Base-by-base conservation (phyloP, 1,140 invertebrate genomes). In the Bombus pascuorum region DNA sequence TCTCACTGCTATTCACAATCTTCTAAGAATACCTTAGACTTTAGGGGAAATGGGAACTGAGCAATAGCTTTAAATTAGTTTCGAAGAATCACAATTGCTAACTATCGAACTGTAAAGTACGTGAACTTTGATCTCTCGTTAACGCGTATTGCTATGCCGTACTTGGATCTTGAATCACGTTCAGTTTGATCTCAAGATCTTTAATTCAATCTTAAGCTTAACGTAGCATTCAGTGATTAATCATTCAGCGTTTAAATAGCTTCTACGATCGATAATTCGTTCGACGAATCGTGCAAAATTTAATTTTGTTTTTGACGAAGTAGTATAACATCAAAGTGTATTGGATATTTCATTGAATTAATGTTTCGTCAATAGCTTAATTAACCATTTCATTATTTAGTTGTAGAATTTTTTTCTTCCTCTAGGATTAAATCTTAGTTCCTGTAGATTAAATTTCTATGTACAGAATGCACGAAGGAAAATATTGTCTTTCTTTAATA, bases 51-150 rank as follows among this genome's bases (percentile, higher is more conserved):
- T 59, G 32, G 53, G 8, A 74, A 59, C n/a, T n/a, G 53, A 28
- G 74, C 25, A 57, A 76, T 76, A 59, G 74, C 34, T 59, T 59
- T 59, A 76, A 76, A 59, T 76, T 76, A 59, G 34, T 76, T 59
- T 39, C 74, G 25, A 76, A 76, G 74, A 62, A 76, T 76, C 53
- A 18, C 34, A 39, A 59, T 76, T 76, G 47, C 34, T 18, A 57
- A 76, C 32, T 39, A 76, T 76, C 25, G 34, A 62, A 62, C 6
- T n/a, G 22, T 10, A 25, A 59, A 59, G 32, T 25, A 76, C 22
- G 28, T 28, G 53, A 25, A 39, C 53, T 76, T 37, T 13, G 18
- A 22, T 22, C 18, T 59, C 5, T 22, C 68, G 18, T 70, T 70
- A 25, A 39, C 34, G 22, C 25, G 37, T 32, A 37, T 32, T 25